Base-by-base conservation (phyloP, 2,113 vertebrate species). In the Gopherus flavomarginatus region DNA sequence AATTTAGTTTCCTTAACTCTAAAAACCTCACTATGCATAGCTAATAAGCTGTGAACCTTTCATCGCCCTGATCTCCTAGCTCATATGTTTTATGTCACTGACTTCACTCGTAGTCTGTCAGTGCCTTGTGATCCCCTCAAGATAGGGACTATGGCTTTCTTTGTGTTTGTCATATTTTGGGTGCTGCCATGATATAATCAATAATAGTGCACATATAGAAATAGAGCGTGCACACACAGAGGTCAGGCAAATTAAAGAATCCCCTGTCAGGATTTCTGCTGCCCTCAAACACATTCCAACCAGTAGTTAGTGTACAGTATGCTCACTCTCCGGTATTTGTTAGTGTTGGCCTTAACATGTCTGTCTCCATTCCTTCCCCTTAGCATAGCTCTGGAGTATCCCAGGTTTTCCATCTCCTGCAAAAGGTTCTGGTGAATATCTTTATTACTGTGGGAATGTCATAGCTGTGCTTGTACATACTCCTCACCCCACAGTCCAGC, bases 361-460 rank as follows among this genome's bases (percentile, higher is more conserved):
- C 27, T 31, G 5, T 89, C 85, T 92, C 49, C 19, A 35, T 53
- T 94, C 38, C 56, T 92, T 83, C 86, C 89, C 87, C 49, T 88
- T 29, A 53, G 2, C 1, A 80, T 29, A 53, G 6, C 85, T 95
- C 77, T 26, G 53, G 86, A 86, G 81, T 27, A 59, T 69, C 56
- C 62, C 56, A 62, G 26, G 44, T 89, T 44, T 42, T 78, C 88
- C 62, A 47, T 3, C 5, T 77, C 38, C 22, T 77, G 17, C 49
- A 69, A 79, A 9, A 29, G 54, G 22, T 10, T 31, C 57, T 57
- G 29, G 49, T 27, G 7, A 95, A 42, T 31, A 81, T 13, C 38
- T 87, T 35, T 62, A 81, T 57, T 47, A 86, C 79, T 75, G 11
- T 6, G 19, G 4, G 2, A 3, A 3, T 75, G 21, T 31, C 38